These are phyloP conservation scores for Apotomis capreana DNA, from an alignment of 2,888 invertebrate species.

Conservation along the genomic window DNA sequence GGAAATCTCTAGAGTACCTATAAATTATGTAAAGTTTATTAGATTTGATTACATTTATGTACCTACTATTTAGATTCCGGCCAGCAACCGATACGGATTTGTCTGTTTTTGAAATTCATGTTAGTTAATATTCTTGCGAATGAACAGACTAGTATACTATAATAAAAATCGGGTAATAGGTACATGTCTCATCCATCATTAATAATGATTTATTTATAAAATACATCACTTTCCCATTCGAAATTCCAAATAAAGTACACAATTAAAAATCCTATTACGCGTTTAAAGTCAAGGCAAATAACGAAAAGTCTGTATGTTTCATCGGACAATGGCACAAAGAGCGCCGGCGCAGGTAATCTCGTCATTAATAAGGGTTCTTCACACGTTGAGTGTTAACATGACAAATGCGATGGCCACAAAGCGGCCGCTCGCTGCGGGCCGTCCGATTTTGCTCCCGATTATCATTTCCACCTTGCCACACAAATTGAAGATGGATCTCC, in stretches of 20 bases:
- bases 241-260: constrained; percentile 24
- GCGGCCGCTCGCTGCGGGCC: constrained; percentile 63
- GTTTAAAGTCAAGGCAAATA: constrained; percentile 57
- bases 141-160: no score
- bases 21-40: no score
- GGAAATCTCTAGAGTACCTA: not conserved
- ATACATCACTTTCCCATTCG: constrained; percentile 32
- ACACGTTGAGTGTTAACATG: constrained; percentile 81
- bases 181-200: constrained; percentile 4
- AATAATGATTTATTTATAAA: constrained; percentile 28
- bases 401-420: constrained; percentile 75
- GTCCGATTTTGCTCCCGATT: constrained; percentile 61
- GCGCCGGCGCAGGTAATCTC: constrained; percentile 69
- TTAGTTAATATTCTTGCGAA: no score
- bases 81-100: no score
- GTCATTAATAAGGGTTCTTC: constrained; percentile 80
- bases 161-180: no score
- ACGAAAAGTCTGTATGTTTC: constrained; percentile 63
- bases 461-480: constrained; percentile 62
- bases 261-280: constrained; percentile 61
- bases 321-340: constrained; percentile 66
- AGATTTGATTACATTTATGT: not conserved
- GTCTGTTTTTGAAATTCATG: no score
- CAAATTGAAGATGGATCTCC: constrained; percentile 49
- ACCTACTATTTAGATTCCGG: no score